Percentiles rank a stretch among this genome's conserved stretches.
Evolutionary conservation across 1,140 invertebrate genomes (phyloP).

Genomic region (Aphelinus atriplicis): DNA sequence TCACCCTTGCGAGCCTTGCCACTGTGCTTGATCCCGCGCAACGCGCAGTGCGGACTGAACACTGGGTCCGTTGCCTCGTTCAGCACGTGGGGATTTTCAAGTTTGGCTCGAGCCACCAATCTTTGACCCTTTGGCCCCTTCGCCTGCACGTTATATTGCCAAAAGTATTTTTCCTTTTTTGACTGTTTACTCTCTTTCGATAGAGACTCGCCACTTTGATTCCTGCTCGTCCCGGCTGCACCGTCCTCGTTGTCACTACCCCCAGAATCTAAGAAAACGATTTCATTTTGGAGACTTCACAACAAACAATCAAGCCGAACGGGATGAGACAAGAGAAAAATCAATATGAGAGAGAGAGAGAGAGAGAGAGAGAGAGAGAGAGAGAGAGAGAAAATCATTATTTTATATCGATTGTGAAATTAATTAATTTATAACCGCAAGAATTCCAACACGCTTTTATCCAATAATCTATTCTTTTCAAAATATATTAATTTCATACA

Average conservation of each 20-base stretch:
- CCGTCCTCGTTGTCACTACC: conserved; percentile 73
- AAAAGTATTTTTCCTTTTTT: conserved; percentile 92
- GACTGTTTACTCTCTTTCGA: conserved; percentile 50
- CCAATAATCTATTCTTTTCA: no score
- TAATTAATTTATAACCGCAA: no score
- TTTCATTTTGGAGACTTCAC: no score
- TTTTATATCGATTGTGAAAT: no score
- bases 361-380: no score
- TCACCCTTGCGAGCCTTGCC: conserved; percentile 96
- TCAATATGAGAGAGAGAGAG: no score
- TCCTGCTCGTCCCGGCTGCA: conserved; percentile 57
- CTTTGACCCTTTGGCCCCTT: conserved; percentile 96
- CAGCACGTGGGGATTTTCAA: conserved; percentile 92
- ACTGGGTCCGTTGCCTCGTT: conserved; percentile 92
- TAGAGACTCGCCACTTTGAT: conserved; percentile 58
- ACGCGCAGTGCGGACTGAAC: conserved; percentile 88
- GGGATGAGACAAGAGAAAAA: no score
- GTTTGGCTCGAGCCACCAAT: conserved; percentile 81
- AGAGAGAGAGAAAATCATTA: no score
- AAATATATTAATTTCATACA: no score
- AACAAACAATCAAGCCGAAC: no score
- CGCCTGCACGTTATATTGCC: conserved; percentile 99
- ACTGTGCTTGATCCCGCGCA: conserved; percentile 91
- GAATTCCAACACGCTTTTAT: no score
- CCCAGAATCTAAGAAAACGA: conserved; percentile 70